Evolutionary conservation across 2,888 invertebrate genomes (phyloP), one percentile per base, ranked within the genome.

Genomic region (Furcula furcula): DNA sequence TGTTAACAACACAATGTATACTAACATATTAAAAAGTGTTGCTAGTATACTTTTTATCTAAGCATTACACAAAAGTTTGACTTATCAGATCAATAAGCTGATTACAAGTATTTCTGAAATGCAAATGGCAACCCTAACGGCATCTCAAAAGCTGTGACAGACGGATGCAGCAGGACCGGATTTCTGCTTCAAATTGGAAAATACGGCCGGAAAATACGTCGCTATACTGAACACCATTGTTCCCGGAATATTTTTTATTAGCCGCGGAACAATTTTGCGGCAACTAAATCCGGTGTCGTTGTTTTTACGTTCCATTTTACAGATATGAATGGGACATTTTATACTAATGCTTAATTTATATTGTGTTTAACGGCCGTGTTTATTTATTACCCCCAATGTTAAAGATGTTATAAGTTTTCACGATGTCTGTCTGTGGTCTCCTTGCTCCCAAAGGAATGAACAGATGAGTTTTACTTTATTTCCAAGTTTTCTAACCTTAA

Each of bases 131-230:
- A 33, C 45, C 48, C 37, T 40, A 43, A 16, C 21, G 11, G 16
- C 33, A 16, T 29, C 34, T 23, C 29, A 31, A 13, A 27, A 29
- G 30, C 35, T 34, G 29, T 45, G 43, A 45, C 46, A 34, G 42
- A 37, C 44, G 34, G 39, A 40, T 46, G 37, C 42, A 34, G 37
- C 34, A 9, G 32, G 28, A 22, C 30, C 37, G 50, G 57, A 54
- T 58, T 57, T 56, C 47, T 36, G 48, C 40, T 54, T 44, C 32
- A 47, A 65, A 62, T 55, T 52, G 46, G 55, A 55, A 65, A 65
- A 56, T 50, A 50, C 42, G 33, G 31, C 40, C 31, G 42, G 10
- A 10, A n/a, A n/a, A n/a, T n/a, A n/a, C n/a, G n/a, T n/a, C n/a
- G 7, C 33, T 33, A 32, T 43, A 34, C 26, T 29, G 34, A 44